Conservation (phyloP, 2,113 vertebrate genomes). For the Calyptommatus sinebrachiatus region DNA sequence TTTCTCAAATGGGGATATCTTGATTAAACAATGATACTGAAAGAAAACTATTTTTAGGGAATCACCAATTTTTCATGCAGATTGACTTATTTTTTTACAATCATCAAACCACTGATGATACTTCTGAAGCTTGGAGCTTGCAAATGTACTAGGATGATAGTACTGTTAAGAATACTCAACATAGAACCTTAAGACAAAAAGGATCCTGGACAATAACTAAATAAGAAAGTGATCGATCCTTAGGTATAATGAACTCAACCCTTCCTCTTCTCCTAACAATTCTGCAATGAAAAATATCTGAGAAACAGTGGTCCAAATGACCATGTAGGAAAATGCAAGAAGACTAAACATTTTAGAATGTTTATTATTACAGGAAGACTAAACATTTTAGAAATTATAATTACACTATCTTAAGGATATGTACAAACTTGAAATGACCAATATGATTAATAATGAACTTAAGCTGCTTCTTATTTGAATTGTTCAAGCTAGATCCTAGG, state of each 20-base stretch:
- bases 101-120: background rate
- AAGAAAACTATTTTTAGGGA: conserved; percentile 23
- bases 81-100: background rate
- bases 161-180: background rate
- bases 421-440: too few relatives aligned
- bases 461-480: too few relatives aligned
- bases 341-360: too few relatives aligned
- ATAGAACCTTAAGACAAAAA: background rate
- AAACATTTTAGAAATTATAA: too few relatives aligned
- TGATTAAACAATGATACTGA: conserved; percentile 26
- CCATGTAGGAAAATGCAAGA: too few relatives aligned
- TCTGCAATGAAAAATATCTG: background rate
- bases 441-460: too few relatives aligned
- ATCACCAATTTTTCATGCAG: conserved; percentile 26
- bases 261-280: background rate
- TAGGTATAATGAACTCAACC: background rate
- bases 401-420: too few relatives aligned
- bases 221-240: background rate
- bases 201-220: background rate
- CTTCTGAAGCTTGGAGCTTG: background rate
- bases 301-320: background rate
- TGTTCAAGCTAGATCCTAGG: too few relatives aligned
- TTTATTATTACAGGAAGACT: too few relatives aligned
- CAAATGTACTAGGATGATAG: background rate
- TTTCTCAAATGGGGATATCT: background rate